Percentiles rank a stretch among this genome's conserved stretches.
phyloP scores from a whole-genome alignment of 2,888 invertebrate genomes.

The Polietes domitor region DNA sequence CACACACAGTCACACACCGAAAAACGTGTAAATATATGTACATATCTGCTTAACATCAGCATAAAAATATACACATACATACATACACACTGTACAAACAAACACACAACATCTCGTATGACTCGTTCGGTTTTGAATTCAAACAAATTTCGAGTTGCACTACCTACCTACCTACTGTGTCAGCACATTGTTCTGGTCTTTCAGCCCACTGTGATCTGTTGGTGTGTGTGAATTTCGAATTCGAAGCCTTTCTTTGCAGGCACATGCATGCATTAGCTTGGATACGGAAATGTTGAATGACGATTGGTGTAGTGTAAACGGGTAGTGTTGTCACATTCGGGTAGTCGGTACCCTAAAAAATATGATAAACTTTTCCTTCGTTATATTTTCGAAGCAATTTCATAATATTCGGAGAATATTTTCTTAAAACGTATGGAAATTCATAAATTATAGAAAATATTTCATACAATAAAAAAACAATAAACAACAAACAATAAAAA shows the following conservation, averaged over 20 bases:
- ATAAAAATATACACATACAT: conserved; percentile 35
- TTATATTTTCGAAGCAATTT: too few species aligned
- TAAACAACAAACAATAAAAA: too few species aligned
- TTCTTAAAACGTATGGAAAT: too few species aligned
- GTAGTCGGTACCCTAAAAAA: too few species aligned
- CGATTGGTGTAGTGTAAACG: too few species aligned
- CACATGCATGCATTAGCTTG: not conserved
- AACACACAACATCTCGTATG: conserved; percentile 3
- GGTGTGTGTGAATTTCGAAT: not conserved
- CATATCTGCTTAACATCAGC: conserved; percentile 46
- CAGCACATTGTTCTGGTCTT: conserved; percentile 46
- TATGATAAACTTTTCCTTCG: too few species aligned
- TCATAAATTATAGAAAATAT: too few species aligned
- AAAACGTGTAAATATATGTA: not conserved
- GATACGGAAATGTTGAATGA: not conserved
- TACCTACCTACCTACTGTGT: conserved; percentile 54
- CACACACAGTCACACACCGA: too few species aligned
- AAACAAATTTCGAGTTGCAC: conserved; percentile 23
- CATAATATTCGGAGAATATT: too few species aligned
- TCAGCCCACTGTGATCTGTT: conserved; percentile 51
- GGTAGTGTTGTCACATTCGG: too few species aligned
- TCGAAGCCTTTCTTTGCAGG: not conserved
- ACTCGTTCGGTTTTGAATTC: not conserved
- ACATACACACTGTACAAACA: conserved; percentile 7
- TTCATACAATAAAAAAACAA: too few species aligned